A percentile compares a stretch with the other conserved stretches of the same genome.
Conservation (phyloP, 1,140 invertebrate genomes). For the Cataglyphis hispanica region DNA sequence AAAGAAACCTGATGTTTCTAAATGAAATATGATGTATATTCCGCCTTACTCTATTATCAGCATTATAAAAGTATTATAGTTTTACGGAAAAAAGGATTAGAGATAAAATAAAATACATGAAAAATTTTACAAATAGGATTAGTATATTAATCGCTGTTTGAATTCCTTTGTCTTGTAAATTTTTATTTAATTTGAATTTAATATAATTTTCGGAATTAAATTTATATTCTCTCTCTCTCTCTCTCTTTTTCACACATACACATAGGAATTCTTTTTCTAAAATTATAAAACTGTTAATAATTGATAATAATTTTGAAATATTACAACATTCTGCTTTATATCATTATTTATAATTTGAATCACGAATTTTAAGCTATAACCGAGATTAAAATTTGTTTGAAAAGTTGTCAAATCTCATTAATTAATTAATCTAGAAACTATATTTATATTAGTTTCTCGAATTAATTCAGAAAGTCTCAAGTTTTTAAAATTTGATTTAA, state of each 20-base stretch:
- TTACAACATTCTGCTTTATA: not conserved
- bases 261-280: not conserved
- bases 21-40: not conserved
- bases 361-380: not conserved
- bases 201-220: not conserved
- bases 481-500: constrained; percentile 4
- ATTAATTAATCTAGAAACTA: constrained; percentile 4
- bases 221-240: not conserved
- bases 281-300: not conserved
- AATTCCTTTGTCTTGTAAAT: not conserved
- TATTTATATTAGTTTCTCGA: not conserved
- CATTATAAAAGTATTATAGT: not conserved
- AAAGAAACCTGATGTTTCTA: not conserved
- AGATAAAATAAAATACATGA: not conserved
- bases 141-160: not conserved
- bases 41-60: not conserved
- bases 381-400: not conserved
- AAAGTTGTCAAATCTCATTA: not conserved
- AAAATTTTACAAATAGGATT: not conserved
- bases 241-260: not conserved
- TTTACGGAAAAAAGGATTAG: not conserved
- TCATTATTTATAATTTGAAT: not conserved
- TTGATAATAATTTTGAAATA: not conserved
- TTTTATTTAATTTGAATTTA: not conserved
- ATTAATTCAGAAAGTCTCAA: not conserved